Base-by-base conservation (phyloP, 1,140 invertebrate genomes). In the Onthophagus taurus region DNA sequence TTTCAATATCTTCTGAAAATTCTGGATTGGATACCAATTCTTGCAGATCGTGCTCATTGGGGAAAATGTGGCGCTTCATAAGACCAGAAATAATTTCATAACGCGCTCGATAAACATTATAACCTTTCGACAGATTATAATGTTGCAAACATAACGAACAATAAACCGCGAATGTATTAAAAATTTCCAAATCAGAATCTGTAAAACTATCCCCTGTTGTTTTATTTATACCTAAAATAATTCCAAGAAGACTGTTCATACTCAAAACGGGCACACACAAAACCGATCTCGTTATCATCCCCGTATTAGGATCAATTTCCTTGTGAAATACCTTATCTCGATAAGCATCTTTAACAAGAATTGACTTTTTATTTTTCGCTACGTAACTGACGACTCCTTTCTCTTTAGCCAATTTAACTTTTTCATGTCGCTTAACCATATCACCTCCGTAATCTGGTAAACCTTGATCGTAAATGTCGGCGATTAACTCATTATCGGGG, bases 391-490 rank as follows among this genome's bases (percentile, higher is more conserved):
- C 65, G 24, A 68, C 63, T 2, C 61, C 62, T 33, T 57, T 54
- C n/a, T 69, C 67, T 44, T 51, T 36, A 4, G 53, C 58, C 16
- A 72, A 48, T 38, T 66, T 68, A 16, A 71, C 50, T 54, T 66
- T 67, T 3, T 58, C 41, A 38, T 62, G 68, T 43, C 68, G 69
- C 23, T 57, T 62, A 2, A 54, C 52, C 9, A 55, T 51, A 39
- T 30, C 23, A 11, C 42, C 46, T 11, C 38, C 66, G 56, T 0
- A 41, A 21, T 2, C 54, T 8, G 45, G 42, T 59, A 68, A 68
- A 4, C 68, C 66, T 38, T 71, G 69, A 14, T 70, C 69, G 61
- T 66, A 71, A 59, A 69, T 64, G 42, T 71, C 69, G 0, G 69
- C 68, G 16, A 55, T 45, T 4, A 69, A 31, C 8, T 61, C 42